Evolutionary conservation across 1,140 invertebrate species (phyloP).

Genomic region (Macrostomum lignano): DNA sequence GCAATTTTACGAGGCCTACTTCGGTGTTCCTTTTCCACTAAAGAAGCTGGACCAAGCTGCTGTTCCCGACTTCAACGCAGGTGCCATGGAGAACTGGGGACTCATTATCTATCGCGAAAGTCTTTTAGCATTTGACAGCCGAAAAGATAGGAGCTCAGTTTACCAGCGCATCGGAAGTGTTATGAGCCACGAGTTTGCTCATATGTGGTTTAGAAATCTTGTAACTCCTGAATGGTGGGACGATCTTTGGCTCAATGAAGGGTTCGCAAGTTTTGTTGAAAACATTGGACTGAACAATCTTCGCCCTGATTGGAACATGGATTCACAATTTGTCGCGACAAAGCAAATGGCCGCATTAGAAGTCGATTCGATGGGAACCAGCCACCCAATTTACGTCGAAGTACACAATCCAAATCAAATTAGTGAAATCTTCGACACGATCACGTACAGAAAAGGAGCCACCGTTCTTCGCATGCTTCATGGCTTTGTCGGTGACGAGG

Average conservation of each 20-base stretch:
- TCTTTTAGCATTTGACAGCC: too few relatives aligned
- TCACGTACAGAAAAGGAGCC: conserved; percentile 67
- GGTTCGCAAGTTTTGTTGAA: conserved; percentile 27
- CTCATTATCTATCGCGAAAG: conserved; percentile 26
- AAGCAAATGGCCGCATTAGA: neutral
- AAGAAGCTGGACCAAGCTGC: conserved; percentile 32
- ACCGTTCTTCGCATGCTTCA: too few relatives aligned
- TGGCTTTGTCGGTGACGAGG: too few relatives aligned
- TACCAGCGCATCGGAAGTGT: conserved; percentile 19
- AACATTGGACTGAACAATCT: conserved; percentile 31
- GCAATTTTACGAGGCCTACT: neutral
- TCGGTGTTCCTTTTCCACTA: conserved; percentile 2
- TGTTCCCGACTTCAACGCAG: conserved; percentile 55
- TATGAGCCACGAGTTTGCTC: conserved; percentile 30
- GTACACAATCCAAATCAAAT: conserved; percentile 66
- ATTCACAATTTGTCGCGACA: too few relatives aligned
- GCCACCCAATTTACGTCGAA: conserved; percentile 59
- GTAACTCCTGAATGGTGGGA: conserved; percentile 36
- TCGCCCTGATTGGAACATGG: conserved; percentile 46
- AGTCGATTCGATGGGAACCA: conserved; percentile 56
- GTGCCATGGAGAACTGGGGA: conserved; percentile 61
- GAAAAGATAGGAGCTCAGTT: too few relatives aligned
- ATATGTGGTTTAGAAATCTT: conserved; percentile 52
- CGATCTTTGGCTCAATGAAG: conserved; percentile 30
- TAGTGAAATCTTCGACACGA: conserved; percentile 65